Conservation (phyloP, 2,797 vertebrate species). For the Zenarchopterus dispar region DNA sequence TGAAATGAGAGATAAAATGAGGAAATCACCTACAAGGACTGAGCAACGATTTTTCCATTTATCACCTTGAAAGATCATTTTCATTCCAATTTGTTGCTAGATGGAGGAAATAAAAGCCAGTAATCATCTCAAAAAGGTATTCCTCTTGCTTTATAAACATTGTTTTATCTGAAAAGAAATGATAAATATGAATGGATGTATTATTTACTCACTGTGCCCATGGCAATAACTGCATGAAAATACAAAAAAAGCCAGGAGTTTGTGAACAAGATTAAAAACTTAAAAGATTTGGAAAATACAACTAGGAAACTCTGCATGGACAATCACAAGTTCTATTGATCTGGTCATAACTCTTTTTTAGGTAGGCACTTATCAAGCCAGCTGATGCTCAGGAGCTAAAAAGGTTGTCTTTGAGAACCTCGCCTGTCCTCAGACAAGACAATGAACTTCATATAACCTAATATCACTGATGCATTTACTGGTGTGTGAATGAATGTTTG, state of each 20-base stretch:
- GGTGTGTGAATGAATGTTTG: no score
- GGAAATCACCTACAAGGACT: slow-evolving; percentile 61
- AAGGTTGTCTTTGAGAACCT: no score
- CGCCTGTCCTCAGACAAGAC: no score
- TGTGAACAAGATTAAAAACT: no score
- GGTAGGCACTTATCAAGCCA: no score
- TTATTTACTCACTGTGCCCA: slow-evolving; percentile 33
- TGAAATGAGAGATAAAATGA: slow-evolving; percentile 63
- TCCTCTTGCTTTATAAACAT: slow-evolving; percentile 38
- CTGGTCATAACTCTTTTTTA: no score
- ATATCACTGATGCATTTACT: no score
- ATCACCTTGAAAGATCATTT: slow-evolving; percentile 76
- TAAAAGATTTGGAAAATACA: no score
- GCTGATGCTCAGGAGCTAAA: no score
- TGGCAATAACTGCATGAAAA: slow-evolving; percentile 8
- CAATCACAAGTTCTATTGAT: no score
- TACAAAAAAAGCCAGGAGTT: background rate
- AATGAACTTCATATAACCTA: no score
- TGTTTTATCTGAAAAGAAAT: slow-evolving; percentile 52
- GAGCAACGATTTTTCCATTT: slow-evolving; percentile 63
- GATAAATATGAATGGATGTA: slow-evolving; percentile 44
- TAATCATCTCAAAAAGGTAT: slow-evolving; percentile 62
- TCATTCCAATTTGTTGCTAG: slow-evolving; percentile 72
- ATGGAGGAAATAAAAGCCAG: slow-evolving; percentile 68
- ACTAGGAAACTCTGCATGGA: no score